These are phyloP conservation scores for Anastatus disparis DNA, from an alignment of 1,140 invertebrate genomes.

Conservation along the genomic window DNA sequence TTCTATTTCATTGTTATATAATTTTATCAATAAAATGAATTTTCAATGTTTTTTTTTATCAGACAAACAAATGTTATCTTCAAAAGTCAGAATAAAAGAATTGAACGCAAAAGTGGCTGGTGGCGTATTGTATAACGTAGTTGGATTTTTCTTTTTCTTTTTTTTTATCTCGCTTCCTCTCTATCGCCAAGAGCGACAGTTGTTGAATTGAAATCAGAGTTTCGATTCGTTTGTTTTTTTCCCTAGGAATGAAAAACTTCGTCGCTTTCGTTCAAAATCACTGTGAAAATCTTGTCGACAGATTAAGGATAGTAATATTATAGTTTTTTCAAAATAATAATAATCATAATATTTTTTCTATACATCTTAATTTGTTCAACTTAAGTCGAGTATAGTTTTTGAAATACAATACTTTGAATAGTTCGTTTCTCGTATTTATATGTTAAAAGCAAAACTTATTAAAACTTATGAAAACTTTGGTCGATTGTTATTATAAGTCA, in stretches of 20 bases:
- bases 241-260: constrained; percentile 28
- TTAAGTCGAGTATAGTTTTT: no score
- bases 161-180: not conserved
- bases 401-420: no score
- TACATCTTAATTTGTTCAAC: no score
- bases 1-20: not conserved
- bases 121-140: constrained; percentile 5
- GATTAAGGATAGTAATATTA: not conserved
- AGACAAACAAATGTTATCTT: not conserved
- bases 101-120: not conserved
- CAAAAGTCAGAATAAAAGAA: not conserved
- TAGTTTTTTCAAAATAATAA: no score
- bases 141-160: not conserved
- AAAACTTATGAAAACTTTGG: no score
- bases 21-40: no score
- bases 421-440: no score
- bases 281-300: not conserved
- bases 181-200: constrained; percentile 40
- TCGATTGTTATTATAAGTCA: not conserved
- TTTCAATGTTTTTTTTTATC: not conserved
- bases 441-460: no score
- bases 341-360: no score
- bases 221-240: constrained; percentile 42
- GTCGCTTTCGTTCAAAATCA: constrained; percentile 43
- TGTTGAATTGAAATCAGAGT: constrained; percentile 42